Percentiles rank a stretch among this genome's conserved stretches.
Evolutionary conservation across 2,888 invertebrate species (phyloP).

Genomic region (Tetheella fluctuosa): DNA sequence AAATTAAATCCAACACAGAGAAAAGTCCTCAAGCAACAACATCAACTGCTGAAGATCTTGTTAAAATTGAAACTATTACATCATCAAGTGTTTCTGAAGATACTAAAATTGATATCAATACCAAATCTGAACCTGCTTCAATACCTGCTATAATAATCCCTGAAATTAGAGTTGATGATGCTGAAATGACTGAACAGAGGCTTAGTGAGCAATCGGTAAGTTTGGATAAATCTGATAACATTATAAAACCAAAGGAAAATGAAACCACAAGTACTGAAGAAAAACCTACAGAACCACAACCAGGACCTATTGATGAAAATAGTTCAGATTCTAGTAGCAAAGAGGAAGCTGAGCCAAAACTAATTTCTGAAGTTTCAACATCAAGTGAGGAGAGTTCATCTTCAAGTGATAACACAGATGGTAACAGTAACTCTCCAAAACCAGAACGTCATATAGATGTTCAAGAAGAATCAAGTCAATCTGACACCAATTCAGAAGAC

Average conservation of each 20-base stretch:
- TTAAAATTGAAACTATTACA: conserved; percentile 39
- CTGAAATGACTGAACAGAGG: conserved; percentile 73
- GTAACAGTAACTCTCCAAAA: conserved; percentile 76
- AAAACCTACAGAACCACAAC: conserved; percentile 44
- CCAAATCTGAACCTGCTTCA: conserved; percentile 49
- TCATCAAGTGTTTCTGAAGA: conserved; percentile 31
- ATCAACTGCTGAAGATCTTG: conserved; percentile 34
- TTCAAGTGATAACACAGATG: conserved; percentile 77
- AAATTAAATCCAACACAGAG: conserved; percentile 39
- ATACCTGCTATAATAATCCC: conserved; percentile 58
- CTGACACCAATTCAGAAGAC: conserved; percentile 43
- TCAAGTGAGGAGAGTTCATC: conserved; percentile 79
- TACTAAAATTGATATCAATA: conserved; percentile 56
- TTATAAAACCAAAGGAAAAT: conserved; percentile 33
- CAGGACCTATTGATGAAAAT: conserved; percentile 59
- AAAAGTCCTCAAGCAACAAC: conserved; percentile 34
- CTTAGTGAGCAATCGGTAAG: conserved; percentile 55
- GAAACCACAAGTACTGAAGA: conserved; percentile 40
- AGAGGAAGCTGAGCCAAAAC: conserved; percentile 65
- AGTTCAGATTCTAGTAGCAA: conserved; percentile 68
- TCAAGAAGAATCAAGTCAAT: conserved; percentile 58
- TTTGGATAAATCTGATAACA: conserved; percentile 35
- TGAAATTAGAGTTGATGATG: conserved; percentile 75
- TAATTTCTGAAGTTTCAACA: conserved; percentile 65
- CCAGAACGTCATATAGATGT: conserved; percentile 56